Conservation (phyloP, 2,797 vertebrate species). For the Microhierax caerulescens region DNA sequence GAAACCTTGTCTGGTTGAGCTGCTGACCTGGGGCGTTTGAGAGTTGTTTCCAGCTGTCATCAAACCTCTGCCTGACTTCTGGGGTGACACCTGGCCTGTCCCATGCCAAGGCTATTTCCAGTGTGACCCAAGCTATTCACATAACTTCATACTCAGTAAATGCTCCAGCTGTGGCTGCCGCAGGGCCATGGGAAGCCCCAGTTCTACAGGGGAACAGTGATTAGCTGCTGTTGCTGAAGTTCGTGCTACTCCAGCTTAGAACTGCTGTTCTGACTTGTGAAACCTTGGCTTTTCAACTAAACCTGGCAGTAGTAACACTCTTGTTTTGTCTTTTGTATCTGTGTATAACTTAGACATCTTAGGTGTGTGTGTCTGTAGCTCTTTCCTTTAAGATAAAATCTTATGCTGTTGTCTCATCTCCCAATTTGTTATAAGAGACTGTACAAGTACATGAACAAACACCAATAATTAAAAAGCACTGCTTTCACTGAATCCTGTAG, state of each 20-base stretch:
- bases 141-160: no score
- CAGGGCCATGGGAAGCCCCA: background rate
- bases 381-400: background rate
- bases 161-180: accelerated
- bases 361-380: background rate
- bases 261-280: background rate
- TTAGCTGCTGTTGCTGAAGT: background rate
- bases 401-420: background rate
- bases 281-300: background rate
- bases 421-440: background rate
- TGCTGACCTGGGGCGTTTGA: background rate
- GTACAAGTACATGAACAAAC: background rate
- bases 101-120: background rate
- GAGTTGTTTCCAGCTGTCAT: background rate
- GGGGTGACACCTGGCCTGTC: background rate
- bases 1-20: background rate
- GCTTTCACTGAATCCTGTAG: background rate
- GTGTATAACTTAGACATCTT: background rate
- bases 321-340: background rate
- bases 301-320: background rate
- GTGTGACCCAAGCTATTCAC: background rate
- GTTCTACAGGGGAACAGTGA: no score
- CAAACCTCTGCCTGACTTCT: background rate
- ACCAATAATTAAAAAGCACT: background rate
- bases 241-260: background rate